Evolutionary conservation across 2,113 vertebrate species (phyloP).

Genomic region (Oceanodroma tethys): DNA sequence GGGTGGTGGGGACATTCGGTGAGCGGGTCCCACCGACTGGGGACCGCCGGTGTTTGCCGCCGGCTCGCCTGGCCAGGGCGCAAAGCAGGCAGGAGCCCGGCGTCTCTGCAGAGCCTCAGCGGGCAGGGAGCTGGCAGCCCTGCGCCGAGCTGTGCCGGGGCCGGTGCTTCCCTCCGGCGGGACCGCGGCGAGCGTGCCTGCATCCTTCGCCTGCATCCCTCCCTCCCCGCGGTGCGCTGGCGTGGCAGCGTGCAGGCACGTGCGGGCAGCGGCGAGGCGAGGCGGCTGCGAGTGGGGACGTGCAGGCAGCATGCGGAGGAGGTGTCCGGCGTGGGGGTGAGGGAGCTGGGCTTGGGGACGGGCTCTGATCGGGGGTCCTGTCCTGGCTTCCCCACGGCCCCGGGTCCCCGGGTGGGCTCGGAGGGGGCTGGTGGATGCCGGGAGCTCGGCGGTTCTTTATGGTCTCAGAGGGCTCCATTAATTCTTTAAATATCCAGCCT

Average conservation of each 20-base stretch:
- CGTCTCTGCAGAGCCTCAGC: not conserved
- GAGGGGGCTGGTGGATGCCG: not conserved
- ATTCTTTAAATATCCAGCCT: conserved; percentile 75
- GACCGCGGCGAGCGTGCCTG: not conserved
- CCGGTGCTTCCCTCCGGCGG: not conserved
- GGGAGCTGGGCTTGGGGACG: not conserved
- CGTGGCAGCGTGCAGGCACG: not conserved
- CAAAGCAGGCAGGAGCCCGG: not conserved
- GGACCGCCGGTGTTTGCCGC: rapidly evolving
- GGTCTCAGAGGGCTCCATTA: conserved; percentile 62
- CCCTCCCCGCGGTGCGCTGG: not conserved
- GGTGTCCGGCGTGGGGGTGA: rapidly evolving
- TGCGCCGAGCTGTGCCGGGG: not conserved
- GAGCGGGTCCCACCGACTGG: rapidly evolving
- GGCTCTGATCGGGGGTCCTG: not conserved
- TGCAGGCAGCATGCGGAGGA: not conserved
- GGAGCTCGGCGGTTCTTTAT: conserved; percentile 15
- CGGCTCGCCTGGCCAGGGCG: rapidly evolving
- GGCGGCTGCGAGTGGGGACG: not conserved
- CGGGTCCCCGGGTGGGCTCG: not conserved
- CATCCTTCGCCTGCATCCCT: not conserved
- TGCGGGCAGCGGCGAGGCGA: not conserved
- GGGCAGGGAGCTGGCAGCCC: not conserved
- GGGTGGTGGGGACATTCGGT: not conserved
- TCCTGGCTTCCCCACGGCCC: not conserved